Evolutionary conservation across 2,797 vertebrate species (phyloP).

Genomic region (Tokudaia tokunoshimensis): DNA sequence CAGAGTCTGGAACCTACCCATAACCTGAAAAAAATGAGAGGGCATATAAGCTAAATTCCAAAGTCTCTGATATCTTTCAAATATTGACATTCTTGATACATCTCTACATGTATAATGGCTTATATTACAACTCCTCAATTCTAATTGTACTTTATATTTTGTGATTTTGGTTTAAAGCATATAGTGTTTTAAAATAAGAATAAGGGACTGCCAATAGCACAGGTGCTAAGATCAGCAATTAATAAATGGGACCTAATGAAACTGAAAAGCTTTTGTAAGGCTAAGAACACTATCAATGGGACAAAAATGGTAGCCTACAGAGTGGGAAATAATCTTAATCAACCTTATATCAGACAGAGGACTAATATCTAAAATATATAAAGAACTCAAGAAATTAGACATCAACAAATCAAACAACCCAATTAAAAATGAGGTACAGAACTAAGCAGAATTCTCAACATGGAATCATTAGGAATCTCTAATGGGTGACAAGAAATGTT

Average conservation of each 20-base stretch:
- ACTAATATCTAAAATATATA: not conserved
- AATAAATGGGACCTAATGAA: not conserved
- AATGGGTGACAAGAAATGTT: not conserved
- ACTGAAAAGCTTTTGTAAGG: not conserved
- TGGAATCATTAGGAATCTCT: not conserved
- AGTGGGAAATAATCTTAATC: not conserved
- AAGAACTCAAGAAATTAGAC: not conserved
- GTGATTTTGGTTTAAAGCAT: not conserved
- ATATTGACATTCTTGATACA: not conserved
- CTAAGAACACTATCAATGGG: not conserved
- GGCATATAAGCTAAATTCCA: not conserved
- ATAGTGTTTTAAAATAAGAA: not conserved
- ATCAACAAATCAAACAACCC: not conserved
- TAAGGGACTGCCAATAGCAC: not conserved
- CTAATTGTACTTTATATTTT: conserved; percentile 8
- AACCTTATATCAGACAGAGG: not conserved
- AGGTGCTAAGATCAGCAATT: not conserved
- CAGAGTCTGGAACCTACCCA: not conserved
- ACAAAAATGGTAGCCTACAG: not conserved
- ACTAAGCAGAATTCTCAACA: not conserved
- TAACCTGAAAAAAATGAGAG: conserved; percentile 31
- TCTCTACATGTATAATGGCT: not conserved
- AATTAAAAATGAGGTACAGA: not conserved
- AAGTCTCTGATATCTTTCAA: conserved; percentile 21
- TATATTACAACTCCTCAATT: not conserved